These are phyloP conservation scores for Scarus forsteni DNA, from an alignment of 2,797 vertebrate genomes.

Conservation along the genomic window DNA sequence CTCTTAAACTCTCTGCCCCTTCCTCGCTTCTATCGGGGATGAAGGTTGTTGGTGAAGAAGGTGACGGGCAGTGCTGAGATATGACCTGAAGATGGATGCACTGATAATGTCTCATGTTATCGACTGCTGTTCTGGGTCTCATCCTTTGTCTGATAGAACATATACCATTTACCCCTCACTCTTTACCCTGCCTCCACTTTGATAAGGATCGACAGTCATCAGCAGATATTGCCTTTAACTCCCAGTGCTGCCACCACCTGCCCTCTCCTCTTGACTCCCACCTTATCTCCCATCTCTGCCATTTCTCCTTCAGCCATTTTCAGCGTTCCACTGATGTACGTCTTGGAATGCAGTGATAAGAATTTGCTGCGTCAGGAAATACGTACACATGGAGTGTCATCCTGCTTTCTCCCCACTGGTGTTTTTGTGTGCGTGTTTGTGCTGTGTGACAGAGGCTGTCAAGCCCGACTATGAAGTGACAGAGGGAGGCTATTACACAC, in stretches of 20 bases:
- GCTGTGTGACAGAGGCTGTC: slow-evolving; percentile 16
- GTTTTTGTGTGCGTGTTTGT: slow-evolving; percentile 12
- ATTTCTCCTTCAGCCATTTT: slow-evolving; percentile 42
- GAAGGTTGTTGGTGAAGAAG: slow-evolving; percentile 15
- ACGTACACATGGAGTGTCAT: slow-evolving; percentile 18
- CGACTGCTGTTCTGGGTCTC: slow-evolving; percentile 36
- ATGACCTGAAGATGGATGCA: slow-evolving; percentile 53
- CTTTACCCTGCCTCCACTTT: slow-evolving; percentile 27
- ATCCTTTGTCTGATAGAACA: slow-evolving; percentile 50
- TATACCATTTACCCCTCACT: slow-evolving; percentile 38
- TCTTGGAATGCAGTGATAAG: slow-evolving; percentile 63
- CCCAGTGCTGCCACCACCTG: neutral
- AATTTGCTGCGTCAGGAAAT: slow-evolving; percentile 37
- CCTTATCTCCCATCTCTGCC: slow-evolving; percentile 26
- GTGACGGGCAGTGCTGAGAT: slow-evolving; percentile 5
- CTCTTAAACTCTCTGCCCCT: neutral
- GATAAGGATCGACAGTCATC: slow-evolving; percentile 72
- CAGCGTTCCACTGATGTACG: slow-evolving; percentile 37
- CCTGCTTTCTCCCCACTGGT: slow-evolving; percentile 16
- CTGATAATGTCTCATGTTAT: slow-evolving; percentile 62
- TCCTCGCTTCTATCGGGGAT: neutral
- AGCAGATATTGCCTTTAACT: slow-evolving; percentile 64
- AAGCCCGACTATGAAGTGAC: slow-evolving; percentile 36
- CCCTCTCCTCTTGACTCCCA: slow-evolving; percentile 19
- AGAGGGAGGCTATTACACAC: slow-evolving; percentile 49